Evolutionary conservation across 2,797 vertebrate genomes (phyloP), one percentile per base, ranked within the genome.

Genomic region (Allochrocebus solatus): DNA sequence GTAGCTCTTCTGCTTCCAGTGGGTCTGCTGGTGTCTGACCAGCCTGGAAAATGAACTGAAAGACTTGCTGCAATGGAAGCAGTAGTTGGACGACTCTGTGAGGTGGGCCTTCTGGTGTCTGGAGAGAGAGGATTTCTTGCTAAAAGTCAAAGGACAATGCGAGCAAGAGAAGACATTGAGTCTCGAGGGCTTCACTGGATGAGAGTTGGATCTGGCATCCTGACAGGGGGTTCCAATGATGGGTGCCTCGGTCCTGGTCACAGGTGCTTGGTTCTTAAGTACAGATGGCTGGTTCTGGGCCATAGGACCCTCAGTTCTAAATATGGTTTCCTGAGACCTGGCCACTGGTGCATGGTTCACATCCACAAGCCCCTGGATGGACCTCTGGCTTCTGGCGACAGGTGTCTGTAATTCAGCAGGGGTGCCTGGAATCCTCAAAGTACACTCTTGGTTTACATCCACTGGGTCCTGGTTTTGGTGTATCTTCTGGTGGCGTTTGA

Each of bases 401-500:
- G 36, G 17, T 17, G 8, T 41, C 67, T 22, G 87, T 55, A 76
- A 26, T 33, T 36, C 24, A 41, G 55, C 1, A 14, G 48, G 19
- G 61, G 43, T 4, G 5, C 19, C 64, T 28, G n/a, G 46, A 75
- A 6, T 16, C 59, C 17, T 85, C 50, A 90, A 33, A 12, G 14
- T 3, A 24, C 0, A 11, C 24, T 64, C 16, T 41, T 78, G 80
- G 53, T 84, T 91, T 41, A 53, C 33, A 28, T 76, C 30, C 76
- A 26, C 55, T 5, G 33, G 76, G 17, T 76, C 72, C 78, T 83
- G 95, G 30, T 86, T 84, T 43, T 82, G 90, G 81, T 98, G 97
- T 9, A n/a, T 96, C 86, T 86, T 97, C 91, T 96, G 95, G 55
- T 97, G 97, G 39, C 97, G 89, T 80, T 89, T 98, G 67, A 98